Evolutionary conservation across 2,113 vertebrate species (phyloP).

Genomic region (Bagarius yarrelli): DNA sequence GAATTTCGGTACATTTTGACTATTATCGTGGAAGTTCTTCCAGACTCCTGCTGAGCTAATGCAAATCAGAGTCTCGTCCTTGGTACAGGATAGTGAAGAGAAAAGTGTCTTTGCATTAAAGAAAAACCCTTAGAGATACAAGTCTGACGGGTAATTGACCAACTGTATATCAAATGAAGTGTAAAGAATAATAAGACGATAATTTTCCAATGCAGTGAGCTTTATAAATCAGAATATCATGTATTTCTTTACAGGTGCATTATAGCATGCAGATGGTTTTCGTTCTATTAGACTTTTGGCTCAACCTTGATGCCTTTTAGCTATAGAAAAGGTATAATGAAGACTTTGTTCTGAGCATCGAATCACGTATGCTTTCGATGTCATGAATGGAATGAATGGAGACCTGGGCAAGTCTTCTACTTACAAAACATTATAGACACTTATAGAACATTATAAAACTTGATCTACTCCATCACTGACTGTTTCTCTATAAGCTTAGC

Average conservation of each 20-base stretch:
- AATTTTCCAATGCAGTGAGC: slow-evolving; percentile 36
- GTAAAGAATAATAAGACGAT: slow-evolving; percentile 36
- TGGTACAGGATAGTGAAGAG: slow-evolving; percentile 18
- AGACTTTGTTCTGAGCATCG: background rate
- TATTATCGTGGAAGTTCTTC: background rate
- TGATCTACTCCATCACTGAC: background rate
- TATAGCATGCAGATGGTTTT: slow-evolving; percentile 1
- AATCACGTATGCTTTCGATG: background rate
- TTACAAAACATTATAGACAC: too few species aligned
- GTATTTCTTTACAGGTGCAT: slow-evolving; percentile 14
- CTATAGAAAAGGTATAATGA: background rate
- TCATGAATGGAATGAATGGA: slow-evolving; percentile 5
- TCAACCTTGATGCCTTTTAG: slow-evolving; percentile 17
- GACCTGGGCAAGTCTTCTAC: background rate
- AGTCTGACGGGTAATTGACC: slow-evolving; percentile 42
- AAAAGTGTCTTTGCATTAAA: slow-evolving; percentile 23
- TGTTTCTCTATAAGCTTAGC: too few species aligned
- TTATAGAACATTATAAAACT: background rate
- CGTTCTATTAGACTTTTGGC: background rate
- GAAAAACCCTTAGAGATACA: slow-evolving; percentile 6
- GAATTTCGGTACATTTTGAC: background rate
- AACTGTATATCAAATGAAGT: slow-evolving; percentile 41
- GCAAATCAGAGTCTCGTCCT: slow-evolving; percentile 16
- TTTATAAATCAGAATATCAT: slow-evolving; percentile 10
- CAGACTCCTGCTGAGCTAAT: slow-evolving; percentile 18